Percentiles rank a stretch among this genome's conserved stretches.
These are phyloP conservation scores for Eretmochelys imbricata DNA, from an alignment of 2,113 vertebrate species.

Conservation along the genomic window DNA sequence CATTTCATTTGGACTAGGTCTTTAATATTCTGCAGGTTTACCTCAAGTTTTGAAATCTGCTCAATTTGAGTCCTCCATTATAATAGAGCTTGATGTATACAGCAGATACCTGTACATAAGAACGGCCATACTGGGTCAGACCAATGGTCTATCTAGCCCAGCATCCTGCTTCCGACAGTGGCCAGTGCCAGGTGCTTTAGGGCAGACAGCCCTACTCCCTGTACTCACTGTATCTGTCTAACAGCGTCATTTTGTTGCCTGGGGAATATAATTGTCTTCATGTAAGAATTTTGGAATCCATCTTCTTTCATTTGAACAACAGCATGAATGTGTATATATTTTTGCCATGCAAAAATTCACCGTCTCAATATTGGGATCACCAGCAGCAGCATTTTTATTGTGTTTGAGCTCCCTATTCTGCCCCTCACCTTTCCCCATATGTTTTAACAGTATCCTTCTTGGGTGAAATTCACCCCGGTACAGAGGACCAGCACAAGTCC, in stretches of 20 bases:
- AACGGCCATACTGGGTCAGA: background rate
- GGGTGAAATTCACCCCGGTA: background rate
- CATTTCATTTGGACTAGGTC: conserved; percentile 10
- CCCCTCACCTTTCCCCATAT: conserved; percentile 8
- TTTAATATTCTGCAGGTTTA: conserved; percentile 55
- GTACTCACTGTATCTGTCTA: conserved; percentile 58
- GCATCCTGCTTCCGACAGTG: background rate
- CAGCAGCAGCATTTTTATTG: conserved; percentile 40
- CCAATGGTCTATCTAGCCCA: background rate
- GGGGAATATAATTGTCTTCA: conserved; percentile 61
- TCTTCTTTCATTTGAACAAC: conserved; percentile 46
- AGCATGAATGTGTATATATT: conserved; percentile 20
- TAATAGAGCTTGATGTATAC: conserved; percentile 46
- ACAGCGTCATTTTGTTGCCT: conserved; percentile 63
- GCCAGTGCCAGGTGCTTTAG: background rate
- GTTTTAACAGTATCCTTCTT: background rate
- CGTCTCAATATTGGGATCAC: conserved; percentile 5
- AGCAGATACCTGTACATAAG: background rate
- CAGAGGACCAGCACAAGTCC: background rate
- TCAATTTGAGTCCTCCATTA: conserved; percentile 64
- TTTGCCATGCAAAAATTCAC: conserved; percentile 46
- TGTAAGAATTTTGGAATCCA: conserved; percentile 62
- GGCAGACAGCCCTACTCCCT: background rate
- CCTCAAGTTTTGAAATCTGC: conserved; percentile 54
- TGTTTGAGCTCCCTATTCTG: conserved; percentile 32